Base-by-base conservation (phyloP, 2,888 invertebrate species). In the Apodemia duryi region DNA sequence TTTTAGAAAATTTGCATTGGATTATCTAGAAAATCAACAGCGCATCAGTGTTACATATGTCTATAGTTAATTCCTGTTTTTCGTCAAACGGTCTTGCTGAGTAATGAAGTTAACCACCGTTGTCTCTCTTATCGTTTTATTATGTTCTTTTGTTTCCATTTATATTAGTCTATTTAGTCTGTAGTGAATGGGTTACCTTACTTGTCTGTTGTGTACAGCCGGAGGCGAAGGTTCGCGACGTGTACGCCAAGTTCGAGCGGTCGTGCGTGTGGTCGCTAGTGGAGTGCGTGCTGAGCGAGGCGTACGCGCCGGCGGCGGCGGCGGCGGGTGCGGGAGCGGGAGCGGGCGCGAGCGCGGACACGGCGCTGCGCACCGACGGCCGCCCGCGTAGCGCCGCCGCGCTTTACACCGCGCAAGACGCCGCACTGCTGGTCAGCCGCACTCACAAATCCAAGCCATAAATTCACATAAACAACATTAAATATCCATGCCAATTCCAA, bases 231-330 rank as follows among this genome's bases (percentile, higher is more conserved):
- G 81, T 88, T 2, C 84, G 90, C 67, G 98, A 98, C 82, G 87
- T 98, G 64, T 97, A 97, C 86, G 92, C 93, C 13, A 94, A 94
- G 75, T 97, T 98, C 86, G 96, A 97, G 75, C 95, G 95, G 74
- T 95, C 96, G 76, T 95, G 95, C 73, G 94, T 98, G 72, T 95
- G 95, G 69, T 94, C 95, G 66, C 93, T 98, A 64, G 90, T 98
- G 72, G 97, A 97, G 77, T 88, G 93, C 38, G 93, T 97, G 67
- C 72, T 85, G 68, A 79, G 87, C 41, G 93, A 91, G 52, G 84
- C 88, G 66, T 83, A 75, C 67, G 75, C 79, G 63, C 81, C 83
- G 29, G 80, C 82, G 60, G 72, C 21, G 21, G 21, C 21, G 21
- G 21, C 82, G 5, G 70, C 76, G 52, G 73, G 79, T 61, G 7